Conservation (phyloP, 2,888 invertebrate species). For the Heteromyza rotundicornis region DNA sequence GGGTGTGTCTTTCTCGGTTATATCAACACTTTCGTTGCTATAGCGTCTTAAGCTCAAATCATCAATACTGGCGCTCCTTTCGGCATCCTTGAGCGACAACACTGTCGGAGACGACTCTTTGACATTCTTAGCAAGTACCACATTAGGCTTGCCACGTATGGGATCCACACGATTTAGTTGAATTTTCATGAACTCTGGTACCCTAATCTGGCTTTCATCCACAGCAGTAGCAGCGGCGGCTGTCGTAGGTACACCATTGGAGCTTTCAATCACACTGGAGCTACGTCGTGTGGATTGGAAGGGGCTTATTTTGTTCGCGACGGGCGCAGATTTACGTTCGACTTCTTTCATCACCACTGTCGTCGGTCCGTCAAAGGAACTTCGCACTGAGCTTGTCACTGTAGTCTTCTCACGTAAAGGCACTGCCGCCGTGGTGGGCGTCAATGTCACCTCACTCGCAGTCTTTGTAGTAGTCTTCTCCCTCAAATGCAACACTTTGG, state of each 20-base stretch:
- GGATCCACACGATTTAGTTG: slow-evolving; percentile 75
- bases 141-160: slow-evolving; percentile 66
- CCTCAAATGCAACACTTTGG: slow-evolving; percentile 40
- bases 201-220: slow-evolving; percentile 39
- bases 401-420: slow-evolving; percentile 36
- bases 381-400: background rate
- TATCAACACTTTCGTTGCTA: slow-evolving; percentile 64
- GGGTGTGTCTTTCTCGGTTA: slow-evolving; percentile 47
- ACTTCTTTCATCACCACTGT: slow-evolving; percentile 17
- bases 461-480: slow-evolving; percentile 28
- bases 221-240: too few species aligned
- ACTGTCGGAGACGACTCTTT: slow-evolving; percentile 31
- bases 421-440: slow-evolving; percentile 30
- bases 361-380: slow-evolving; percentile 20
- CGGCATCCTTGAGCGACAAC: slow-evolving; percentile 24
- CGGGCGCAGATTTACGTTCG: slow-evolving; percentile 38
- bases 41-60: slow-evolving; percentile 57
- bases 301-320: slow-evolving; percentile 18
- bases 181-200: slow-evolving; percentile 75
- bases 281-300: slow-evolving; percentile 43
- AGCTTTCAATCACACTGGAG: slow-evolving; percentile 40
- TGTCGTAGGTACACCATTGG: slow-evolving; percentile 9
- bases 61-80: slow-evolving; percentile 47
- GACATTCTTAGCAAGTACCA: slow-evolving; percentile 70
- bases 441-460: slow-evolving; percentile 30